Base-by-base conservation (phyloP, 2,888 invertebrate genomes). In the Andrena bucephala region DNA sequence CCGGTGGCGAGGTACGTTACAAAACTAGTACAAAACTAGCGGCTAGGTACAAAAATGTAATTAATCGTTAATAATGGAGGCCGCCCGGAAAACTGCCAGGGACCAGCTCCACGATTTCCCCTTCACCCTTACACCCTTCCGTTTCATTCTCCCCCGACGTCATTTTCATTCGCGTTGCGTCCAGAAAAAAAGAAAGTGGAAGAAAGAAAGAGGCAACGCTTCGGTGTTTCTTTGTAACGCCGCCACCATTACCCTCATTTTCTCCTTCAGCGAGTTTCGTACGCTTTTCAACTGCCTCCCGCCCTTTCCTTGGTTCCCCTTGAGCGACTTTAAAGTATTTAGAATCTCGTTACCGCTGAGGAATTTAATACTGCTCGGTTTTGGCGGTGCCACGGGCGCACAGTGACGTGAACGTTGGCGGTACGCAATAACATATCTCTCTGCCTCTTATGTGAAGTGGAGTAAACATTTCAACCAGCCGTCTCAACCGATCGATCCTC, bases 21-120 rank as follows among this genome's bases (percentile, higher is more conserved):
- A 95, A 95, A 95, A 95, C 95, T 95, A 94, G 95, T 95, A 95
- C 94, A 95, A 95, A 95, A 95, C 95, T 95, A 95, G 94, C 94
- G 93, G 94, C 95, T 95, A 95, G 94, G 94, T 95, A 95, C 94
- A 95, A 95, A 95, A 95, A 92, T 92, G 90, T 91, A 93, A 92
- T 91, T 90, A 93, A 91, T 90, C 86, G 75, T 92, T 90, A 90
- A 91, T 91, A 92, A 92, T 90, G 90, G 82, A 92, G 90, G 92
- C 91, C 92, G 89, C 91, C 90, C 91, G 88, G 89, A 88, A 91
- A 91, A 92, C 90, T 91, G 89, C 90, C 92, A 92, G 91, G 91
- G 90, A 92, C 90, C 90, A 90, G 85, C 86, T 85, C 85, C 86
- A 68, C 77, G 69, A 29, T 76, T 73, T 59, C 68, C 10, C 54